Conservation (phyloP, 2,797 vertebrate species). For the Tragelaphus oryx region DNA sequence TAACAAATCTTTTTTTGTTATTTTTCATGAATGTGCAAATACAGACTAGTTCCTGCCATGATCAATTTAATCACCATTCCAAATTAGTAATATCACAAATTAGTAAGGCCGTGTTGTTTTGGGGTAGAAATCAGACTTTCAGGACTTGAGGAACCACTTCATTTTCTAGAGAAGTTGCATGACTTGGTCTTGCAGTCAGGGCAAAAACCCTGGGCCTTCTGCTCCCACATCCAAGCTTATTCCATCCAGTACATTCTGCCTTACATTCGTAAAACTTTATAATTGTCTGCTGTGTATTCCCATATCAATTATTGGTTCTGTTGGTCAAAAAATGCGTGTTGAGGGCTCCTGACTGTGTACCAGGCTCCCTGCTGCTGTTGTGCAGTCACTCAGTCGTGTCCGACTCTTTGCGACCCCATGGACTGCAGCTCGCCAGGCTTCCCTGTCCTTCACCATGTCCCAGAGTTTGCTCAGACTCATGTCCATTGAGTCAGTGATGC, state of each 20-base stretch:
- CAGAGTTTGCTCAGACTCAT: not conserved
- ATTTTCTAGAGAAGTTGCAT: not conserved
- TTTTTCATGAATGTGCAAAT: conserved; percentile 44
- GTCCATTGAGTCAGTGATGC: not conserved
- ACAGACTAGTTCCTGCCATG: not conserved
- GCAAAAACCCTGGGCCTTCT: not conserved
- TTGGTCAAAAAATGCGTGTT: not conserved
- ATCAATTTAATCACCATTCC: not conserved
- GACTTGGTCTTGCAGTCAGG: not conserved
- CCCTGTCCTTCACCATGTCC: not conserved
- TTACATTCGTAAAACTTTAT: not conserved
- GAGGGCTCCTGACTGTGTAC: not conserved
- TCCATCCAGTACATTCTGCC: not conserved
- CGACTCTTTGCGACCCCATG: not conserved
- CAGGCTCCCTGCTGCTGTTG: not conserved
- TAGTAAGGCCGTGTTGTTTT: not conserved
- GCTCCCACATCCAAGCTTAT: not conserved
- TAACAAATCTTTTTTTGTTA: not conserved
- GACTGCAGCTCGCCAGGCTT: not conserved
- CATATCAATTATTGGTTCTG: not conserved
- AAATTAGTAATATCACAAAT: not conserved
- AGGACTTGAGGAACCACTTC: not conserved
- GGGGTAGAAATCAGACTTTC: not conserved
- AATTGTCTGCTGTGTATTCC: not conserved
- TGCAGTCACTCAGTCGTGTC: not conserved